phyloP scores from a whole-genome alignment of 1,140 invertebrate genomes.

The Bradysia coprophila region DNA sequence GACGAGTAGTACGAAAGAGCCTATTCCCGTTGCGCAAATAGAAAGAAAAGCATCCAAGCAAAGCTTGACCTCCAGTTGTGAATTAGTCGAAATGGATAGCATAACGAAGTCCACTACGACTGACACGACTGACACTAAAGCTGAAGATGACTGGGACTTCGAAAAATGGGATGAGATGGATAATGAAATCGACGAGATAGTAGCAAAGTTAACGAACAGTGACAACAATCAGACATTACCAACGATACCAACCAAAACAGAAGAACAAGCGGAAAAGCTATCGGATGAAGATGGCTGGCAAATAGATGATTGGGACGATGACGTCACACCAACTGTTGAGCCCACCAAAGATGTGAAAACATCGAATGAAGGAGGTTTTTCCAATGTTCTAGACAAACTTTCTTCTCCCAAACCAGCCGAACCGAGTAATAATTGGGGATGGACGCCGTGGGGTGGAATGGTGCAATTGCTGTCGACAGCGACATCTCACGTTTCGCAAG shows the following conservation, averaged over 20 bases:
- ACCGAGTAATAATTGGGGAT: slow-evolving; percentile 21
- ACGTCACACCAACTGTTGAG: slow-evolving; percentile 7
- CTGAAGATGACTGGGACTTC: slow-evolving; percentile 3
- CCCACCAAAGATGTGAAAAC: slow-evolving; percentile 6
- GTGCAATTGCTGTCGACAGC: slow-evolving; percentile 54
- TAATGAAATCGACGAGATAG: slow-evolving; percentile 1
- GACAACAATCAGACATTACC: slow-evolving; percentile 2
- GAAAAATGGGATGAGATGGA: slow-evolving; percentile 28
- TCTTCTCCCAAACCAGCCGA: not conserved
- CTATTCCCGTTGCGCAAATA: no score
- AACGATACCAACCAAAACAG: slow-evolving; percentile 19
- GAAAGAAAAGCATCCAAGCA: no score
- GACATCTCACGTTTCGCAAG: slow-evolving; percentile 55
- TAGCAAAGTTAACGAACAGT: slow-evolving; percentile 2
- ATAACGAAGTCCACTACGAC: not conserved
- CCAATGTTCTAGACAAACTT: slow-evolving; percentile 7
- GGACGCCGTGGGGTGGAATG: slow-evolving; percentile 50
- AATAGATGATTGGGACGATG: slow-evolving; percentile 1
- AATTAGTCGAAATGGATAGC: not conserved
- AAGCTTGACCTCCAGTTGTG: no score
- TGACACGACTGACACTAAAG: not conserved
- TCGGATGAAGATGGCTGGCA: not conserved
- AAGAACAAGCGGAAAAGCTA: no score
- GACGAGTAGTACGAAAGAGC: no score
- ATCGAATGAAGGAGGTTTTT: slow-evolving; percentile 5